phyloP scores from a whole-genome alignment of 2,888 invertebrate species.

The Ceratothoa steindachneri region DNA sequence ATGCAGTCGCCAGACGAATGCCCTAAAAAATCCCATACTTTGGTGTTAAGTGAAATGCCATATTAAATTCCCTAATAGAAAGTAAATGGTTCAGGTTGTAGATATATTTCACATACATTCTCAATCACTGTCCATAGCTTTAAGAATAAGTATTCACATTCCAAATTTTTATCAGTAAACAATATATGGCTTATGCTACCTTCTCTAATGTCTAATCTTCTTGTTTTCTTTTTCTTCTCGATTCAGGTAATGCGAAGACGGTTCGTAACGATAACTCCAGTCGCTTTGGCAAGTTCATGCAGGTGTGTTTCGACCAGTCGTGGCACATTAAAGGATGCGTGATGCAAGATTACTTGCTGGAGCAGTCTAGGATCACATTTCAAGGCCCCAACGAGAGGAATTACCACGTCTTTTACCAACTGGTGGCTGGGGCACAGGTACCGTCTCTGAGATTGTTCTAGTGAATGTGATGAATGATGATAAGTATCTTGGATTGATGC shows the following conservation, averaged over 20 bases:
- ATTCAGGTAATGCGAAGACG: slow-evolving; percentile 82
- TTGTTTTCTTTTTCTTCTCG: background rate
- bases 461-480: background rate
- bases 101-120: too few relatives aligned
- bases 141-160: too few relatives aligned
- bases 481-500: background rate
- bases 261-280: slow-evolving; percentile 89
- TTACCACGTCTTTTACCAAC: slow-evolving; percentile 87
- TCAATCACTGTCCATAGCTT: too few relatives aligned
- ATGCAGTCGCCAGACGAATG: too few relatives aligned
- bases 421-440: slow-evolving; percentile 69
- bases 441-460: background rate
- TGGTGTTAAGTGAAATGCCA: too few relatives aligned
- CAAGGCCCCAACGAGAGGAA: slow-evolving; percentile 82
- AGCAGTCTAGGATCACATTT: slow-evolving; percentile 84
- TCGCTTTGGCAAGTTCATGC: slow-evolving; percentile 92
- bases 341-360: slow-evolving; percentile 82
- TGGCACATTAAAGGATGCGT: slow-evolving; percentile 88
- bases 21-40: too few relatives aligned
- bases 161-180: too few relatives aligned
- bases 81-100: too few relatives aligned
- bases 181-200: too few relatives aligned
- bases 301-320: slow-evolving; percentile 81
- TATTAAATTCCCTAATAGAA: too few relatives aligned
- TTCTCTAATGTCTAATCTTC: too few relatives aligned